Evolutionary conservation across 2,888 invertebrate genomes (phyloP), one percentile per base, ranked within the genome.

Genomic region (Aethes cnicana): DNA sequence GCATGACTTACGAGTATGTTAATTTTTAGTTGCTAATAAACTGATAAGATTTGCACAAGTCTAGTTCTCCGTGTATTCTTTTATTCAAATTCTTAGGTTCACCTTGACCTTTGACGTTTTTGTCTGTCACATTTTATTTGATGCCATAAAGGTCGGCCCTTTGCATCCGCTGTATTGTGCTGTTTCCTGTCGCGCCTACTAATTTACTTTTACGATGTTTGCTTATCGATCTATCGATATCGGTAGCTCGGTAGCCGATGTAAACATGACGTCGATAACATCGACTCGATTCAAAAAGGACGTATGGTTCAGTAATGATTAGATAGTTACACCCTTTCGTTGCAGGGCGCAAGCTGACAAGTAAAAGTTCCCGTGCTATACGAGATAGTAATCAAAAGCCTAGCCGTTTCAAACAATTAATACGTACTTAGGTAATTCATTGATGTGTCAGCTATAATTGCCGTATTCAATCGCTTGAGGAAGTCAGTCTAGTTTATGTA

Each of bases 101-200:
- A 26, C 35, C 25, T 26, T 28, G n/a, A n/a, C n/a, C 12, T 8
- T 4, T 5, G 16, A 16, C 30, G 16, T n/a, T 41, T 39, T 37
- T 8, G 16, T 23, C 37, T 33, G 9, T 7, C 47, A 21, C 32
- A 52, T 33, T 23, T 54, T 58, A 55, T 55, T 59, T 58, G 62
- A 61, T 59, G 64, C 59, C 59, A 57, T 64, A 58, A 82, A 84
- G 84, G 84, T 84, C 78, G 73, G 74, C 69, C 82, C 81, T 81
- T 80, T 61, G 75, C 77, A 80, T 86, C 85, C 84, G 85, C 70
- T 64, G 72, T 70, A 84, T 84, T 83, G 81, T 81, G 60, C 63
- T 58, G 64, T 68, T 79, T 86, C 86, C 85, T 76, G 81, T 77
- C 78, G 62, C 78, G 71, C 78, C 78, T 77, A 72, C 76, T 83